Base-by-base conservation (phyloP, 2,888 invertebrate genomes). In the Dinocampus coccinellae region DNA sequence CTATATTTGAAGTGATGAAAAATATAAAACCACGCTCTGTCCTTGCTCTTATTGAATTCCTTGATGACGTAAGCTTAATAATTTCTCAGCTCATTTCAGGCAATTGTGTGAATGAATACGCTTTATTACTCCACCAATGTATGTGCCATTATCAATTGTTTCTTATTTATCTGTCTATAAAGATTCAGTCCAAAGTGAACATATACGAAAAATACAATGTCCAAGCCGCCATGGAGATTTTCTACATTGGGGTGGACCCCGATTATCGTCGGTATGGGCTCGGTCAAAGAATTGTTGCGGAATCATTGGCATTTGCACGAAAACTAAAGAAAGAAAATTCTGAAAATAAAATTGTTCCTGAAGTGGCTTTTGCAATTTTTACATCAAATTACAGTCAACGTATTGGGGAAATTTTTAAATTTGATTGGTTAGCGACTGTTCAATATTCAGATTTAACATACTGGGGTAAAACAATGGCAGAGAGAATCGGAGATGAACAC, bases 181-280 rank as follows among this genome's bases (percentile, higher is more conserved):
- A 84, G 85, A 64, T 83, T 36, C 81, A 84, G 69, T 79, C 78
- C 3, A 79, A 70, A 24, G 81, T 82, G 22, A 76, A 85, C 81
- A 85, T 93, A 0, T 93, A 92, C 83, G 88, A 91, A 69, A 88
- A 90, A 84, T 92, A 89, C 80, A 86, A 90, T 9, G 89, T 90
- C 0, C 89, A 91, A 63, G 91, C 91, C 79, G 88, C 91, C 0
- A 81, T 93, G 74, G 94, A 94, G 86, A 83, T 93, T 13, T 93
- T 92, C 91, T 94, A 93, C 79, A 80, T 93, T 36, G 91, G 89
- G 1, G 92, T 92, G 0, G 80, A 89, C 16, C 88, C 89, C 0
- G 88, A 90, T 16, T 91, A 90, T 78, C 89, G 90, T 72, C 82
- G 88, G 0, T 88, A 87, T n/a, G 90, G 90, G 4, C 88, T 94